Percentiles rank a stretch among this genome's conserved stretches.
Evolutionary conservation across 2,113 vertebrate genomes (phyloP).

Genomic region (Struthidea cinerea): DNA sequence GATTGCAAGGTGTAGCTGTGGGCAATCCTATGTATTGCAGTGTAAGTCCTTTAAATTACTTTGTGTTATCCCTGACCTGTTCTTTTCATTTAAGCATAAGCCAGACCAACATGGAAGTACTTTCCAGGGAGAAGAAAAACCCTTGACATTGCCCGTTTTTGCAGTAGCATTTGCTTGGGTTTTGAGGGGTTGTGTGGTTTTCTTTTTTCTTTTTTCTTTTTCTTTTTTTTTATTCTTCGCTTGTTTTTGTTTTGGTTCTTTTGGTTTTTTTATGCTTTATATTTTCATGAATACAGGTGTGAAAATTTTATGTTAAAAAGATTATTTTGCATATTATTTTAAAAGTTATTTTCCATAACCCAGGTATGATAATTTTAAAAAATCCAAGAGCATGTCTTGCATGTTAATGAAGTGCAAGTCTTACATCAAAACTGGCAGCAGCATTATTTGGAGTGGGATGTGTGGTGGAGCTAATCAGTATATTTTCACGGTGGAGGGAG

Average conservation of each 20-base stretch:
- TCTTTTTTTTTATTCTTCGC: accelerated
- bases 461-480: constrained; percentile 25
- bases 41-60: constrained; percentile 64
- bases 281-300: background rate
- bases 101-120: constrained; percentile 20
- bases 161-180: background rate
- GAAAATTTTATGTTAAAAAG: background rate
- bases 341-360: background rate
- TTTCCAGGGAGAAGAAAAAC: background rate
- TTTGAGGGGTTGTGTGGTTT: background rate
- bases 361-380: background rate
- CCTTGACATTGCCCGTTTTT: background rate
- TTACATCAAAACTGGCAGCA: background rate
- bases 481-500: constrained; percentile 5
- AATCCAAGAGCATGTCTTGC: background rate
- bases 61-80: constrained; percentile 57
- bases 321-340: background rate
- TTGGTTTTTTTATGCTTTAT: background rate
- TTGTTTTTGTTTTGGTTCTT: background rate
- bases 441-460: constrained; percentile 10
- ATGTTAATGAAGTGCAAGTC: background rate
- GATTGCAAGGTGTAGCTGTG: constrained; percentile 78
- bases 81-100: constrained; percentile 68
- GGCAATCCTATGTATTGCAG: constrained; percentile 59
- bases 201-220: accelerated